Base-by-base conservation (phyloP, 35 echinoderm and acorn worm species). In the Apostichopus parvimensis region DNA sequence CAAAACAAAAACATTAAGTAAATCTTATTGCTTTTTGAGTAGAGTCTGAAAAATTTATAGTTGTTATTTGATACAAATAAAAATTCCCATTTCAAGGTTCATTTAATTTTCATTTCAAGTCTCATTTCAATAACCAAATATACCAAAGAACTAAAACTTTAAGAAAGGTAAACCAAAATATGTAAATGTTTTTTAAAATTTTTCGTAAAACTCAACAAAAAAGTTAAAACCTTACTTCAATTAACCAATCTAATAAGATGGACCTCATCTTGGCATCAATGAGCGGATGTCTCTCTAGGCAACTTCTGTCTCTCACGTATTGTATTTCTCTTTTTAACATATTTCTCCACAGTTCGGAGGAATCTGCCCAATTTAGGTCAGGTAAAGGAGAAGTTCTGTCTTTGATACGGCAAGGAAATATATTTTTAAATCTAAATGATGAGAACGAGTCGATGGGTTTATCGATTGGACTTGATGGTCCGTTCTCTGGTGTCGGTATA, bases 191-290 rank as follows among this genome's bases (percentile, higher is more conserved):
- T 45, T 0, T 45, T 45, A 45, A 4, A 45, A 45, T 0, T 2
- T 45, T 45, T 45, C 3, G 34, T 4, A 45, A 45, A 45, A 45
- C 34, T 45, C 34, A 45, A 45, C 34, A 45, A 45, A 45, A 45
- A 45, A 45, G 34, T 45, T 45, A 45, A 4, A 55, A 28, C 93
- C 96, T 94, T 64, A 99, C 97, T 92, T 99, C 97, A 91, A 99
- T 96, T 89, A 99, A 91, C 97, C 97, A 96, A 78, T 99, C 97
- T 92, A 99, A 92, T 28, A 99, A 87, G 87, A 98, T 99, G 6
- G 95, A 87, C 59, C 97, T 94, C 97, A 99, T 99, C 71, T 93
- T 91, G 17, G 93, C 82, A 54, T 95, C 94, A 59, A 99, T 52
- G 57, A 78, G 76, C 52, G 97, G 97, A 92, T 99, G 97, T 59